Percentiles rank a stretch among this genome's conserved stretches.
Evolutionary conservation across 2,797 vertebrate species (phyloP).

Genomic region (Rhynchonycteris naso): DNA sequence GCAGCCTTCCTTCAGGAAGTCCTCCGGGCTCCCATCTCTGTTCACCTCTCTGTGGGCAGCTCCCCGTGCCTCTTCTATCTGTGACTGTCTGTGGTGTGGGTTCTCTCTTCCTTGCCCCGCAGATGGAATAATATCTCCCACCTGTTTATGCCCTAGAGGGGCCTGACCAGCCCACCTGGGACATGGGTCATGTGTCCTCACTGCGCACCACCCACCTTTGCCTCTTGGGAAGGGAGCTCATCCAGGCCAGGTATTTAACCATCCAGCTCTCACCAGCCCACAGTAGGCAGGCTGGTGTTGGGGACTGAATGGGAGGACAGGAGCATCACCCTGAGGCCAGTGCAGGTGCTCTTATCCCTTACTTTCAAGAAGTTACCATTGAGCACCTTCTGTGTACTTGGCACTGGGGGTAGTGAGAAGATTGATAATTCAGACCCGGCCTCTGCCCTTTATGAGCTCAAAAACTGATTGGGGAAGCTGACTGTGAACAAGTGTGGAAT

Average conservation of each 20-base stretch:
- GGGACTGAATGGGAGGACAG: not conserved
- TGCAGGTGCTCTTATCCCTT: not conserved
- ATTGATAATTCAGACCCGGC: not conserved
- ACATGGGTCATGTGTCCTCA: rapidly evolving
- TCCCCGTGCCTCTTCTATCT: not conserved
- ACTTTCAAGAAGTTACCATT: not conserved
- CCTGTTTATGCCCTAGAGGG: not conserved
- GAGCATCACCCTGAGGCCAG: not conserved
- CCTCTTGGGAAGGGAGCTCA: not conserved
- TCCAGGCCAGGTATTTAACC: not conserved
- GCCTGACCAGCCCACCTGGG: not conserved
- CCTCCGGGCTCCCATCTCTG: not conserved
- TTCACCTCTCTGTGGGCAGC: not conserved
- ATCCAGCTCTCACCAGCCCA: not conserved
- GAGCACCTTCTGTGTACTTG: not conserved
- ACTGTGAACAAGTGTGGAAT: not conserved
- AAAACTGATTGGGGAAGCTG: not conserved
- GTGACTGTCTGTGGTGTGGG: not conserved
- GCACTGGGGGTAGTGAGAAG: not conserved
- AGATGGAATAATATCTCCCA: not conserved
- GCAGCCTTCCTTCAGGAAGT: not conserved
- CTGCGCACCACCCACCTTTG: not conserved
- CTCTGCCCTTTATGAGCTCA: not conserved
- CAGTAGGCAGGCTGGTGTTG: not conserved
- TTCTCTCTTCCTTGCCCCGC: not conserved